These are phyloP conservation scores for Bombus terrestris DNA, from an alignment of 1,140 invertebrate genomes.

Conservation along the genomic window DNA sequence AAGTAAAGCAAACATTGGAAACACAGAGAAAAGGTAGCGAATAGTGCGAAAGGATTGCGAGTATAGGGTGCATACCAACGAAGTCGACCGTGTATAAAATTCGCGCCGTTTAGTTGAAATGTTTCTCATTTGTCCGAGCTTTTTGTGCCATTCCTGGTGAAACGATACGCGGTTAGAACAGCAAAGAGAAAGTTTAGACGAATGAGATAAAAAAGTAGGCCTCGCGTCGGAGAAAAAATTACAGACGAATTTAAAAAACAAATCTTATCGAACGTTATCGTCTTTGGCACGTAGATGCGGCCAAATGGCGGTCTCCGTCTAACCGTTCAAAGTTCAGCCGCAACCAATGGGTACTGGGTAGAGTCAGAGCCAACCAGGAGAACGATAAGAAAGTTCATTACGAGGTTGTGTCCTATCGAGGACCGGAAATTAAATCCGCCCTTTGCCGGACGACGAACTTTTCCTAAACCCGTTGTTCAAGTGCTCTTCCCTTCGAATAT, in stretches of 20 bases:
- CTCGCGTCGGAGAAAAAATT: neutral
- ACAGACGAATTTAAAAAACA: neutral
- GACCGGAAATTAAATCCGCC: slow-evolving; percentile 54
- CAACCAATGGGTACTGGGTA: neutral
- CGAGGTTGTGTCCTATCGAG: neutral
- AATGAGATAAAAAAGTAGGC: neutral
- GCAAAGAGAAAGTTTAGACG: neutral
- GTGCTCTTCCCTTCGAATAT: neutral
- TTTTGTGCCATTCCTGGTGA: neutral
- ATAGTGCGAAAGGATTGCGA: neutral
- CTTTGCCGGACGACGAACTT: slow-evolving; percentile 52
- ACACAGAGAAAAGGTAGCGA: too few relatives aligned
- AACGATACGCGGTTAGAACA: neutral
- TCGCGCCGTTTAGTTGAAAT: slow-evolving; percentile 1
- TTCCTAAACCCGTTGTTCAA: slow-evolving; percentile 15
- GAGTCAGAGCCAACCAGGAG: neutral
- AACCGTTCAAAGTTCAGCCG: neutral
- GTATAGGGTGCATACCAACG: slow-evolving; percentile 11
- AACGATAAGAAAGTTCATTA: slow-evolving; percentile 50
- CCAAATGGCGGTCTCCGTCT: neutral
- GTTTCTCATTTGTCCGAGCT: neutral
- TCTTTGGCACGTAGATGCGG: neutral
- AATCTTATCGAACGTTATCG: neutral
- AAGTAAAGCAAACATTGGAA: neutral
- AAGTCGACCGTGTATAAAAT: neutral